phyloP scores from a whole-genome alignment of 2,888 invertebrate species.

The Cantharis nigra region DNA sequence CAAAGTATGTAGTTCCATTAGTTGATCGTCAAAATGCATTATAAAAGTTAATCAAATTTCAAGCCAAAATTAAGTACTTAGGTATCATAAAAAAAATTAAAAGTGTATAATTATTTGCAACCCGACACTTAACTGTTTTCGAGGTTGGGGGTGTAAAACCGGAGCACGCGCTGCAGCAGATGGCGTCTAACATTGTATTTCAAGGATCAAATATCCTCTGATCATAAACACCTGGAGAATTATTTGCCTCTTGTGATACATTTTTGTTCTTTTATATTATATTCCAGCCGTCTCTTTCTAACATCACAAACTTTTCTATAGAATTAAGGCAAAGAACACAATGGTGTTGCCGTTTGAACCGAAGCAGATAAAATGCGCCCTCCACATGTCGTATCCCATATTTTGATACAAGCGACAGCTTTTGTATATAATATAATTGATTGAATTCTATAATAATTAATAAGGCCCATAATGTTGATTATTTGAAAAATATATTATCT shows the following conservation, averaged over 20 bases:
- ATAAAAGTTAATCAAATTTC: neutral
- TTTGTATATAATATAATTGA: conserved; percentile 16
- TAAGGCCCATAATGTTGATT: conserved; percentile 8
- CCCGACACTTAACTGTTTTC: conserved; percentile 21
- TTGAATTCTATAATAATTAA: conserved; percentile 15
- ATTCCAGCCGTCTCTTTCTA: neutral
- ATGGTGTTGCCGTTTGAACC: neutral
- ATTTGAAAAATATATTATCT: neutral
- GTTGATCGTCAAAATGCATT: neutral
- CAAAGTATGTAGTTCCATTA: neutral
- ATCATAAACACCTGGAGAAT: conserved; percentile 30
- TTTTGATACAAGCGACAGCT: conserved; percentile 30
- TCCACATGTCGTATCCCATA: conserved; percentile 22
- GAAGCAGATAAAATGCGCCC: conserved; percentile 10
- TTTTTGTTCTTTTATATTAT: conserved; percentile 1
- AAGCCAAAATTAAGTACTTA: neutral
- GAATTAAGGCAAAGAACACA: neutral
- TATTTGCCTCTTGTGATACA: conserved; percentile 18
- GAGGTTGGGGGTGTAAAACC: conserved; percentile 25
- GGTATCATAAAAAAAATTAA: neutral
- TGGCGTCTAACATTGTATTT: conserved; percentile 25
- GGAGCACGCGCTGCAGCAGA: conserved; percentile 30
- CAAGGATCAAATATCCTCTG: conserved; percentile 26
- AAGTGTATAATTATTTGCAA: conserved; percentile 21
- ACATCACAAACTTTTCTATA: neutral